These are phyloP conservation scores for Euphonia xanthogaster DNA, from an alignment of 2,797 vertebrate genomes.

Conservation along the genomic window DNA sequence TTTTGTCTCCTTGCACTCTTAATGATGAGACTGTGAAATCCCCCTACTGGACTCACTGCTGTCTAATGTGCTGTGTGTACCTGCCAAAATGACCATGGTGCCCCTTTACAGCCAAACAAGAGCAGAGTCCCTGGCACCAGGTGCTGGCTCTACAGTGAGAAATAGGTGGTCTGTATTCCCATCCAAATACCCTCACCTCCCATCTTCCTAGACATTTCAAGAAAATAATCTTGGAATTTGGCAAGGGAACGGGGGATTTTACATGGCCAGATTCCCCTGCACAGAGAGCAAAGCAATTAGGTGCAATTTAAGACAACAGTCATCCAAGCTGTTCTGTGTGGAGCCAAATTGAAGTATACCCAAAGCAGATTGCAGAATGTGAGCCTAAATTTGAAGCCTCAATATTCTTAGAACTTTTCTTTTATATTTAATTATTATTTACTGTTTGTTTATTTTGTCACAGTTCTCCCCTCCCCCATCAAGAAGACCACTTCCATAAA, in stretches of 20 bases:
- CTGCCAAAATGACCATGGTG: neutral
- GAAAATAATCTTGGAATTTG: neutral
- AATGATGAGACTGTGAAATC: neutral
- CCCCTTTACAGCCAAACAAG: neutral
- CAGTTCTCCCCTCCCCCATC: neutral
- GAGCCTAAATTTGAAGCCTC: neutral
- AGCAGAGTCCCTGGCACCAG: neutral
- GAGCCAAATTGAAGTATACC: neutral
- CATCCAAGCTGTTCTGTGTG: neutral
- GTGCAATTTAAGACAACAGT: neutral
- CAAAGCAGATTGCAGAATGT: neutral
- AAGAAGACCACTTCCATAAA: neutral
- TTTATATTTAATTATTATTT: conserved; percentile 33
- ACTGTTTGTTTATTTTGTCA: neutral
- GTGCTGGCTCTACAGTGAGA: neutral
- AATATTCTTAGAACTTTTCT: neutral
- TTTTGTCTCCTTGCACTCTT: neutral
- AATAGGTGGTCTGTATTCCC: neutral
- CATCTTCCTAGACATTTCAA: neutral
- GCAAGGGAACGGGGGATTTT: fast-evolving
- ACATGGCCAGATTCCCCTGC: neutral
- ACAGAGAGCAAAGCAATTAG: neutral
- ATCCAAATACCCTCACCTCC: neutral
- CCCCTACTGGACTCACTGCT: neutral
- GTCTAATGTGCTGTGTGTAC: neutral